Base-by-base conservation (phyloP, 2,113 vertebrate species). In the Speoplatyrhinus poulsoni region DNA sequence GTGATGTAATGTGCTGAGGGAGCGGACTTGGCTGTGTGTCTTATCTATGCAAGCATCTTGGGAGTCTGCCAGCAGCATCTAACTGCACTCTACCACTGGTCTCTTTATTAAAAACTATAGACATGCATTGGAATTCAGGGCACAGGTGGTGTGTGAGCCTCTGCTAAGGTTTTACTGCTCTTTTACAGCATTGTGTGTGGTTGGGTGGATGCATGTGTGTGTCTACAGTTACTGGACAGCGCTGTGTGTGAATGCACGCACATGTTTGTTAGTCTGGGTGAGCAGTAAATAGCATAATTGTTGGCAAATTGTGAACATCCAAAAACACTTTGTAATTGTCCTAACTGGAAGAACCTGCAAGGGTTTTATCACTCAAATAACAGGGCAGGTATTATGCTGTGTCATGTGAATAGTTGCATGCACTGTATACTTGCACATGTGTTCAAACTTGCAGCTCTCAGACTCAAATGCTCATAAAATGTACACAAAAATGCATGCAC, bases 31-130 rank as follows among this genome's bases (percentile, higher is more conserved):
- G 79, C 59, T 60, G 59, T 60, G 59, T 75, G 75, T 75, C 79
- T 74, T 89, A 87, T 88, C 84, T 75, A 69, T 75, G 53, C 68
- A 69, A 58, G 70, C 75, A 88, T 90, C 87, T 26, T 77, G 70
- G 48, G 62, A 67, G 73, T 85, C 84, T 85, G 78, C 88, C 89
- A 84, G 81, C 84, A 70, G 81, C 77, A 80, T 80, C 73, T 81
- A 66, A 76, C 78, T 80, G 79, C 76, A 83, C 71, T 80, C 73
- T 53, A 81, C 77, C 76, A 65, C 65, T 68, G 75, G 62, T 79
- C 78, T 75, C 72, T 81, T 85, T 85, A 89, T 89, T 89, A 89
- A 85, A 84, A 87, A 80, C 15, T 69, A 26, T 26, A 85, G 82
- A 80, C 47, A 41, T 63, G 76, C 49, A 69, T 65, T 72, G 73